phyloP scores from a whole-genome alignment of 2,113 vertebrate species.

The Elgaria multicarinata region DNA sequence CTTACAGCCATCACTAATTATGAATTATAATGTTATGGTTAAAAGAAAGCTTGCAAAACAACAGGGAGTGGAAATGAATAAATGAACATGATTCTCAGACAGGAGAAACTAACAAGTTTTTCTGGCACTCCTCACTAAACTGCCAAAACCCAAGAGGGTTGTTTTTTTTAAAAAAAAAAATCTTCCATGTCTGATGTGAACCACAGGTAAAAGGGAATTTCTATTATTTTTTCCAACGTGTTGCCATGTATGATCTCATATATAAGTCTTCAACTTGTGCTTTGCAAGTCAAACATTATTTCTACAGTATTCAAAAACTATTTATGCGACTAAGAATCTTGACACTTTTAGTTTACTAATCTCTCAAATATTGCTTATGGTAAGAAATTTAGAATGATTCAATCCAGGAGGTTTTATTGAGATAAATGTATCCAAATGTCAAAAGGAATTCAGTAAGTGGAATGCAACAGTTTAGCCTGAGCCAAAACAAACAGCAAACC shows the following conservation, averaged over 20 bases:
- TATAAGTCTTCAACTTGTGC: not conserved
- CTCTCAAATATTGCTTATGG: conserved; percentile 40
- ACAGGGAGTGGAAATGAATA: not conserved
- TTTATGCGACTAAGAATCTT: conserved; percentile 14
- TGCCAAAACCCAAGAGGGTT: not conserved
- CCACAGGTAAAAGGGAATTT: not conserved
- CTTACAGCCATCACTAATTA: not conserved
- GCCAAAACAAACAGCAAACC: conserved; percentile 65
- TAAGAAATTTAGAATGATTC: conserved; percentile 56
- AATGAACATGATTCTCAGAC: not conserved
- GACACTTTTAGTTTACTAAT: conserved; percentile 21
- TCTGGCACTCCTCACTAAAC: not conserved
- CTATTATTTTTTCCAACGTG: not conserved
- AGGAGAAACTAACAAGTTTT: not conserved
- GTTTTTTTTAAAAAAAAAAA: too few species aligned
- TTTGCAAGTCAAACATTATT: not conserved
- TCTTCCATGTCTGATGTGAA: too few species aligned
- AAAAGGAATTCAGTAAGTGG: conserved; percentile 47
- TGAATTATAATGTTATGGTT: not conserved
- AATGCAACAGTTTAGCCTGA: conserved; percentile 53
- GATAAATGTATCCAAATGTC: conserved; percentile 31
- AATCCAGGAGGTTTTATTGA: conserved; percentile 51
- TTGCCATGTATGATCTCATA: not conserved
- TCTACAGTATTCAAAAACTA: not conserved
- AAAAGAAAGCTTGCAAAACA: not conserved